Evolutionary conservation across 2,888 invertebrate species (phyloP).

Genomic region (Catocala sponsa): DNA sequence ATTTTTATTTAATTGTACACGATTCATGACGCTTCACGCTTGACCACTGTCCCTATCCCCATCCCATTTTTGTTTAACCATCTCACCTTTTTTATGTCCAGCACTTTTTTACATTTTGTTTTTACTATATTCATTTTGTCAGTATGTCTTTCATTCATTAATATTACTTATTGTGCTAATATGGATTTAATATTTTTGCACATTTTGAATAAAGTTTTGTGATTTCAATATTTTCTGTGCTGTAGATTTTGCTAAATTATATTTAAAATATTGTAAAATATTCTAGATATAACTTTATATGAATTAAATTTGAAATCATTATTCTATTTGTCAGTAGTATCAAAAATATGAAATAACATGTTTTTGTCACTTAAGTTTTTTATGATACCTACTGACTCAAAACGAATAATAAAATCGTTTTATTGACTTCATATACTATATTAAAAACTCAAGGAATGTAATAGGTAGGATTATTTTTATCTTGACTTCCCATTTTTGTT

Average conservation of each 20-base stretch:
- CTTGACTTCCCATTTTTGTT: not conserved
- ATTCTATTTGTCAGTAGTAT: too few relatives aligned
- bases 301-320: too few relatives aligned
- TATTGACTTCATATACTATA: too few relatives aligned
- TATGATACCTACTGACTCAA: too few relatives aligned
- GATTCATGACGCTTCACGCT: slow-evolving; percentile 60
- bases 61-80: slow-evolving; percentile 44
- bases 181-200: slow-evolving; percentile 37
- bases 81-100: slow-evolving; percentile 40
- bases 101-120: slow-evolving; percentile 44
- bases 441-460: too few relatives aligned
- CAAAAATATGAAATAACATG: too few relatives aligned
- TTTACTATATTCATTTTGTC: slow-evolving; percentile 24
- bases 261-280: slow-evolving; percentile 4
- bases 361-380: too few relatives aligned
- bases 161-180: slow-evolving; percentile 32
- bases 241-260: slow-evolving; percentile 23
- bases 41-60: slow-evolving; percentile 45
- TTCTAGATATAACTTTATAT: not conserved
- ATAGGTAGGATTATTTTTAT: not conserved
- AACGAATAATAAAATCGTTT: too few relatives aligned
- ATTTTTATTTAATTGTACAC: slow-evolving; percentile 40
- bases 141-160: slow-evolving; percentile 17
- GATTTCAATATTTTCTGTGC: slow-evolving; percentile 9
- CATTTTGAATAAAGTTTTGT: slow-evolving; percentile 21